A percentile compares a stretch with the other conserved stretches of the same genome.
Conservation (phyloP, 2,797 vertebrate genomes). For the Pelodytes ibericus region DNA sequence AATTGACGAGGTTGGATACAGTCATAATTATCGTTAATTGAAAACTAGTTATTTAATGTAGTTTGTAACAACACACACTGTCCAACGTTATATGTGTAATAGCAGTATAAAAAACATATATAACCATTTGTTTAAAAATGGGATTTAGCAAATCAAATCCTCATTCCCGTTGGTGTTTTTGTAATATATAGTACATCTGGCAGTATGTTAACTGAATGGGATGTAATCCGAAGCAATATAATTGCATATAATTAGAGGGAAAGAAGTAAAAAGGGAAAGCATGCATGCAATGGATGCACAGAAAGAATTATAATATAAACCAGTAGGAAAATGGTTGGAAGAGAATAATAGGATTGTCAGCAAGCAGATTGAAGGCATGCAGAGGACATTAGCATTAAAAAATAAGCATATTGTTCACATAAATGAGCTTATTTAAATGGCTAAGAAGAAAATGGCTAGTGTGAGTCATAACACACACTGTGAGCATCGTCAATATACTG, state of each 20-base stretch:
- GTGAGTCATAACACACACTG: not conserved
- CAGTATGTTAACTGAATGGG: conserved; percentile 24
- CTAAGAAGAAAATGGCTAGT: not conserved
- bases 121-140: not conserved
- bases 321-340: not conserved
- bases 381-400: not conserved
- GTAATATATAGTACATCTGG: not conserved
- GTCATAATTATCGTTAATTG: too few species aligned
- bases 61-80: too few species aligned
- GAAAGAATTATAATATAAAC: not conserved
- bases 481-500: not conserved
- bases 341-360: not conserved
- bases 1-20: too few species aligned
- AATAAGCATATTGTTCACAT: not conserved
- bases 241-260: conserved; percentile 27
- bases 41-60: too few species aligned
- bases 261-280: conserved; percentile 5
- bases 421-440: not conserved
- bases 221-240: conserved; percentile 26
- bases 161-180: conserved; percentile 15
- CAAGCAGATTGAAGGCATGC: not conserved
- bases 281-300: not conserved
- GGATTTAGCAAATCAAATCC: conserved; percentile 13
- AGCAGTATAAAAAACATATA: not conserved
- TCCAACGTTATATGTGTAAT: too few species aligned